phyloP scores from a whole-genome alignment of 2,797 vertebrate genomes.

The Rallus crepitans region DNA sequence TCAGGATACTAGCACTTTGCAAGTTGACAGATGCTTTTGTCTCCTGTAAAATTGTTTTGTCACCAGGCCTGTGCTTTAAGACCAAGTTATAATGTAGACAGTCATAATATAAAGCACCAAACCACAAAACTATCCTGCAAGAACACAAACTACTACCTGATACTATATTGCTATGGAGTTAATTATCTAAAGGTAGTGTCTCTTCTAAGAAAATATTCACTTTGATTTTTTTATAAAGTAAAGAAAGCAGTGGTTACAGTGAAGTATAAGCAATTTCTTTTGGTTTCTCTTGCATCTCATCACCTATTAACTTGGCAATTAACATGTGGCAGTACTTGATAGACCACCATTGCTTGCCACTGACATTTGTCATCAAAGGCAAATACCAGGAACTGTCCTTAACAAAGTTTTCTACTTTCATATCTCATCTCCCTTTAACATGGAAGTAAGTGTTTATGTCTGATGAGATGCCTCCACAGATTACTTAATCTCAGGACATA shows the following conservation, averaged over 20 bases:
- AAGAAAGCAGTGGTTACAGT: neutral
- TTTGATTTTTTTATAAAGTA: neutral
- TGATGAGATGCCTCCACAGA: neutral
- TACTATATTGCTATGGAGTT: neutral
- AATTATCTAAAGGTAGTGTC: neutral
- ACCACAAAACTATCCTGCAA: neutral
- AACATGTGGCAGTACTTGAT: neutral
- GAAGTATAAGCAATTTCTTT: neutral
- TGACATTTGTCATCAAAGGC: neutral
- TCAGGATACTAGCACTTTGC: neutral
- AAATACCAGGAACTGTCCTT: neutral
- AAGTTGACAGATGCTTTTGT: neutral
- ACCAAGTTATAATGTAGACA: neutral
- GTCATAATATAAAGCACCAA: neutral
- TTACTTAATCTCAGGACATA: neutral
- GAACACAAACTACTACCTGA: neutral
- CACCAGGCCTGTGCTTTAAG: neutral
- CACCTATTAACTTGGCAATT: neutral
- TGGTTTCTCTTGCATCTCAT: neutral
- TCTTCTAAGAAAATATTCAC: neutral
- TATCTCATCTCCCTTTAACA: neutral
- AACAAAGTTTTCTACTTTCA: neutral
- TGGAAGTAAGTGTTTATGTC: neutral
- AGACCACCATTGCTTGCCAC: neutral
- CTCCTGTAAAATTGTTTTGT: neutral